Base-by-base conservation (phyloP, 2,888 invertebrate species). In the Epistrophe grossulariae region DNA sequence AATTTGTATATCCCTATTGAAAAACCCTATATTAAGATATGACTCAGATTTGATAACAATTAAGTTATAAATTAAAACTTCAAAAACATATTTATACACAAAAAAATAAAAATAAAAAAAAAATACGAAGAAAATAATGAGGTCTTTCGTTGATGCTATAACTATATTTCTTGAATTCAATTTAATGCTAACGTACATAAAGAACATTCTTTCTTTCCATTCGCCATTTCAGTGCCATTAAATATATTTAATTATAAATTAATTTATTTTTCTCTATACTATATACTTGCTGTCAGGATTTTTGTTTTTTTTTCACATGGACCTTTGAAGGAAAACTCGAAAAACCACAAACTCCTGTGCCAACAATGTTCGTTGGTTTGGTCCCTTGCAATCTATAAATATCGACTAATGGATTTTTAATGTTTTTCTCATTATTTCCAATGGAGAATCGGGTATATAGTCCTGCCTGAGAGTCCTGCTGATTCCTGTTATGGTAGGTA, bases 371-470 rank as follows among this genome's bases (percentile, higher is more conserved):
- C 50, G 82, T 64, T 68, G 50, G 48, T 68, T 64, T 68, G 50
- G 48, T 68, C 48, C 38, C 48, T 31, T 60, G 64, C 79, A 82
- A 79, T 87, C 85, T 78, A 87, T 87, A 87, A 85, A 87, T 82
- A 87, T 87, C 85, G 82, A 82, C 85, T 87, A 87, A 87, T 87
- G 85, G 85, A 87, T 87, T 87, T 87, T 87, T 87, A 87, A 87
- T 87, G 85, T 87, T 82, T 87, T 87, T 82, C 85, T 87, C 85
- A 87, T 87, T 87, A 87, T 87, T 87, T 79, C 74, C 85, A 87
- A 82, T 87, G 79, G 57, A 24, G 24, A 76, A 79, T 87, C 66
- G 82, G 82, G 66, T 81, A 24, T 24, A 24, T 24, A 24, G 68
- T 50, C 48, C 68, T 68, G 50, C 45, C 15, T 13, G 52, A 28